phyloP scores from a whole-genome alignment of 2,888 invertebrate genomes.

The Anarsia innoxiella region DNA sequence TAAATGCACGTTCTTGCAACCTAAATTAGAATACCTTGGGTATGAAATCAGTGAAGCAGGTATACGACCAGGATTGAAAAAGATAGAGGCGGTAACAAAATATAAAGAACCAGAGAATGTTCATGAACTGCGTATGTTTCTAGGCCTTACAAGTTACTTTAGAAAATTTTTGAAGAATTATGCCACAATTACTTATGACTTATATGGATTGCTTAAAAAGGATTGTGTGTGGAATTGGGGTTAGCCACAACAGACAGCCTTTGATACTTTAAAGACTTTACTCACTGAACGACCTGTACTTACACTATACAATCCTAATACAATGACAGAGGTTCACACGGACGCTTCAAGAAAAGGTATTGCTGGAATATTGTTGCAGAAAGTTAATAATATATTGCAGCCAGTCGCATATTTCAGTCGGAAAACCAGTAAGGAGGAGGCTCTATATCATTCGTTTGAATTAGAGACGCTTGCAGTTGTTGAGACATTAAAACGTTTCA shows the following conservation, averaged over 20 bases:
- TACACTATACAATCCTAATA: conserved; percentile 26
- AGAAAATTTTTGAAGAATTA: conserved; percentile 5
- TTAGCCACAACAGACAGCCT: neutral
- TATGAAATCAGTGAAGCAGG: conserved; percentile 1
- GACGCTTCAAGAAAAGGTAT: conserved; percentile 29
- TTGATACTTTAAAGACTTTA: neutral
- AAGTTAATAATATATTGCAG: conserved; percentile 11
- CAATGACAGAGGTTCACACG: conserved; percentile 29
- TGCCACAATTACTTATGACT: neutral
- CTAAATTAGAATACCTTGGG: conserved; percentile 1
- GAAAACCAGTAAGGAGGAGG: conserved; percentile 20
- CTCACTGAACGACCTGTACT: conserved; percentile 20
- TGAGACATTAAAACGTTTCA: neutral
- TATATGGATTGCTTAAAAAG: conserved; percentile 1
- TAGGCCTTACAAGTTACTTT: conserved; percentile 3
- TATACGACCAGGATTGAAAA: conserved; percentile 2
- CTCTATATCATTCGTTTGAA: neutral
- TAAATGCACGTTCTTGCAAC: conserved; percentile 7
- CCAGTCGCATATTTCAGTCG: conserved; percentile 24
- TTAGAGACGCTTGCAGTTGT: conserved; percentile 3
- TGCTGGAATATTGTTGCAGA: conserved; percentile 28
- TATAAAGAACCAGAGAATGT: neutral
- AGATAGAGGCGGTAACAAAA: conserved; percentile 1
- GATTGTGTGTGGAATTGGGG: neutral
- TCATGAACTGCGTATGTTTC: conserved; percentile 1